Evolutionary conservation across 2,888 invertebrate species (phyloP).

Genomic region (Hoplodrina ambigua): DNA sequence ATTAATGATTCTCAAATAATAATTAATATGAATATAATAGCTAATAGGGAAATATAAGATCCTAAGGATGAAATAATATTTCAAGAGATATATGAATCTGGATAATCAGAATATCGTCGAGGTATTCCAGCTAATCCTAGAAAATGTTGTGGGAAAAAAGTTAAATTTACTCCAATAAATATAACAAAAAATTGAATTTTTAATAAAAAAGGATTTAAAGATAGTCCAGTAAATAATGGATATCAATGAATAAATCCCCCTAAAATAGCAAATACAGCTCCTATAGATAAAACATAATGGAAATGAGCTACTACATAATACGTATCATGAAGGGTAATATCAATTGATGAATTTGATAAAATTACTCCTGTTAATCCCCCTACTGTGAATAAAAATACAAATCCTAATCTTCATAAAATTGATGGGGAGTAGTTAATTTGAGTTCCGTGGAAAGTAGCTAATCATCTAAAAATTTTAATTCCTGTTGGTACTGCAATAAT

Average conservation of each 20-base stretch:
- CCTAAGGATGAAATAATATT: conserved; percentile 93
- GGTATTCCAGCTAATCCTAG: conserved; percentile 90
- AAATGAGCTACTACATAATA: conserved; percentile 96
- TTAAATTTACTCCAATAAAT: conserved; percentile 94
- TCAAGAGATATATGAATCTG: conserved; percentile 92
- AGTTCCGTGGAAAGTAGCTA: conserved; percentile 92
- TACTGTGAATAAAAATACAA: conserved; percentile 94
- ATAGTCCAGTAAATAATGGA: conserved; percentile 92
- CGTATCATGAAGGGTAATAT: conserved; percentile 95
- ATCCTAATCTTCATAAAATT: conserved; percentile 93
- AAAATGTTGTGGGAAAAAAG: conserved; percentile 95
- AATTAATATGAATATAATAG: conserved; percentile 90
- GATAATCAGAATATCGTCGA: conserved; percentile 94
- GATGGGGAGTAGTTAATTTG: conserved; percentile 91
- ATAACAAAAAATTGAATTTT: conserved; percentile 93
- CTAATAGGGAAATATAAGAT: conserved; percentile 91
- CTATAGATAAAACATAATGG: conserved; percentile 95
- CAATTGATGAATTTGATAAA: conserved; percentile 94
- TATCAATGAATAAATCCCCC: conserved; percentile 93
- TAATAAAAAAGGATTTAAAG: conserved; percentile 90
- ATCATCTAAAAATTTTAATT: conserved; percentile 95
- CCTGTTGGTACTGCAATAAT: conserved; percentile 96
- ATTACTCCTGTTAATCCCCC: conserved; percentile 93
- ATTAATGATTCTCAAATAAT: conserved; percentile 92
- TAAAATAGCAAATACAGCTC: conserved; percentile 95